phyloP scores from a whole-genome alignment of 2,888 invertebrate genomes.

The Selenia dentaria region DNA sequence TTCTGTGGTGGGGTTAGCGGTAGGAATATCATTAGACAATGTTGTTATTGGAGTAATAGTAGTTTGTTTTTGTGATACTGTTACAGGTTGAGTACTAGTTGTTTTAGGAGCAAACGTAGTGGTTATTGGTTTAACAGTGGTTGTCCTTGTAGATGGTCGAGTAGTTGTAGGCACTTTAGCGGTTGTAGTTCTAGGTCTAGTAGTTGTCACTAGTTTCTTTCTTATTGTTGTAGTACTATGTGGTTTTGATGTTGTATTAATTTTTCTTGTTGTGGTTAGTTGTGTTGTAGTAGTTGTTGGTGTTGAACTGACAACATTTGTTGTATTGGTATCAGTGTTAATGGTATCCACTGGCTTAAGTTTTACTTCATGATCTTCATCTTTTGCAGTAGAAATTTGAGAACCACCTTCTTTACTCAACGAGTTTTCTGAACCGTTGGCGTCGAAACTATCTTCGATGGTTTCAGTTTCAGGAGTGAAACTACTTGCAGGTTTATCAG shows the following conservation, averaged over 20 bases:
- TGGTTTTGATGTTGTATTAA: slow-evolving; percentile 23
- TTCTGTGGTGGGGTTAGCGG: slow-evolving; percentile 46
- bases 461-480: slow-evolving; percentile 76
- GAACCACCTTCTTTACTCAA: slow-evolving; percentile 61
- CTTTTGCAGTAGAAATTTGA: slow-evolving; percentile 46
- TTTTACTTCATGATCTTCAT: too few species aligned
- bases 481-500: slow-evolving; percentile 73
- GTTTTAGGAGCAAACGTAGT: slow-evolving; percentile 31
- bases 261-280: slow-evolving; percentile 21
- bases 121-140: slow-evolving; percentile 33
- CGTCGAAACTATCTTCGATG: slow-evolving; percentile 51
- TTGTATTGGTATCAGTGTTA: slow-evolving; percentile 26
- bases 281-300: slow-evolving; percentile 20
- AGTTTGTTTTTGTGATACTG: slow-evolving; percentile 26
- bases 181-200: slow-evolving; percentile 31
- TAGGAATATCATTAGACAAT: slow-evolving; percentile 24
- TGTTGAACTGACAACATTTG: slow-evolving; percentile 20
- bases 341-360: slow-evolving; percentile 20
- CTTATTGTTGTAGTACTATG: slow-evolving; percentile 33
- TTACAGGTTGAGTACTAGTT: slow-evolving; percentile 37
- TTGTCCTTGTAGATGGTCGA: slow-evolving; percentile 33
- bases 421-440: slow-evolving; percentile 48
- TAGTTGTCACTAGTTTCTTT: slow-evolving; percentile 34
- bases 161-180: slow-evolving; percentile 34
- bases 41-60: slow-evolving; percentile 28